Evolutionary conservation across 2,113 vertebrate species (phyloP), one percentile per base, ranked within the genome.

Genomic region (Lepus europaeus): DNA sequence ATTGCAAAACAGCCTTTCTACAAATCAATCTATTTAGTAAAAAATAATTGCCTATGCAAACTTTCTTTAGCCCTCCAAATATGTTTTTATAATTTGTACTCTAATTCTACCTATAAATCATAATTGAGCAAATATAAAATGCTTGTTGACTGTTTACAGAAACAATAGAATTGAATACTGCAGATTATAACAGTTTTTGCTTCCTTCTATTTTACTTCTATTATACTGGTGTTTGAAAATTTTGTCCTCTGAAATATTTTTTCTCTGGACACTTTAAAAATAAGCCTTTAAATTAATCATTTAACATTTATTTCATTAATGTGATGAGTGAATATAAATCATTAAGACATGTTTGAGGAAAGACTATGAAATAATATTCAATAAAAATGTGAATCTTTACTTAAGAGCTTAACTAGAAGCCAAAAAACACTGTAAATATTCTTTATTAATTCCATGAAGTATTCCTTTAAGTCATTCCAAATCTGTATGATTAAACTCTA

Each of bases 241-340:
- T 94, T 20, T 49, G 49, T 79, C 77, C 96, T 11, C 59, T 87
- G 12, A 95, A 91, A 88, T 91, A 70, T 64, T 91, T 83, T 45
- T 82, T 5, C 31, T 93, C 59, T 93, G 70, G n/a, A 69, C 45
- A 89, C 73, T 76, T 92, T 82, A 39, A 61, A 89, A 94, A 94
- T 74, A 93, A 96, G 89, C 49, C 39, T 82, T 89, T 95, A 73
- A 89, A 84, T 94, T 91, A 89, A 95, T 91, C 69, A 74, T 69
- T 96, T 92, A 86, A 64, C 64, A 66, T 93, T 95, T 91, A 90
- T 91, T 96, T 96, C 79, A 82, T 93, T 95, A 95, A 81, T 82
- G 56, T 85, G 84, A 69, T 89, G 74, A 96, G 69, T 78, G 83
- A 95, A 9, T 93, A 83, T 89, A 96, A 93, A 96, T 95, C 70